Base-by-base conservation (phyloP, 2,113 vertebrate species). In the Pterophyllum scalare region DNA sequence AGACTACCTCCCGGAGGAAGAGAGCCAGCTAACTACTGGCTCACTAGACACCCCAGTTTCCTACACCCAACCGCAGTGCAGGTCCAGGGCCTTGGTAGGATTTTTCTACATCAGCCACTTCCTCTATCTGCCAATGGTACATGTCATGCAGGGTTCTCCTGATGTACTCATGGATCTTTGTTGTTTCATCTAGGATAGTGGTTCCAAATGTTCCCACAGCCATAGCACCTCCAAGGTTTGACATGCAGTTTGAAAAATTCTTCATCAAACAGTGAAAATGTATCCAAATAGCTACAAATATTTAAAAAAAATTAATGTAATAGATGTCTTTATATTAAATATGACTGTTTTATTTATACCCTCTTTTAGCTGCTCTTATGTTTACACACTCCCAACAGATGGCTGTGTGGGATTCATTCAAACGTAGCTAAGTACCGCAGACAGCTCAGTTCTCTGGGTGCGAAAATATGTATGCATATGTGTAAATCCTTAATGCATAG, bases 381-480 rank as follows among this genome's bases (percentile, higher is more conserved):
- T 88, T 89, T 79, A 77, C 62, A 33, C 31, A 20, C 46, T 81
- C 6, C 20, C 22, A 88, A 62, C 90, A 92, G 87, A 91, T 91
- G 89, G 87, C 28, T 88, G 81, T 86, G 87, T 90, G 84, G 83
- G 90, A 80, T 72, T 74, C 35, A 76, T 79, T 82, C 52, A 80
- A 76, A 78, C 57, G 31, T 60, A 46, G 57, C 7, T 22, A 67
- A 49, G 10, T 33, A 78, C 22, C 60, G 57, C 20, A 19, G 49
- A 54, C 7, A 31, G 61, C 19, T 59, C 2, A 59, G 57, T 5
- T 86, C 57, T 56, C 13, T 78, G 3, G 33, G 14, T 62, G 40
- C 75, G 22, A 38, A 70, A 81, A 75, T 58, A 33, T 7, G 0
- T 20, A 31, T 70, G 33, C 52, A 14, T 80, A 67, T 49, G 35